A percentile compares a stretch with the other conserved stretches of the same genome.
Evolutionary conservation across 2,888 invertebrate species (phyloP).

Genomic region (Thymelicus sylvestris): DNA sequence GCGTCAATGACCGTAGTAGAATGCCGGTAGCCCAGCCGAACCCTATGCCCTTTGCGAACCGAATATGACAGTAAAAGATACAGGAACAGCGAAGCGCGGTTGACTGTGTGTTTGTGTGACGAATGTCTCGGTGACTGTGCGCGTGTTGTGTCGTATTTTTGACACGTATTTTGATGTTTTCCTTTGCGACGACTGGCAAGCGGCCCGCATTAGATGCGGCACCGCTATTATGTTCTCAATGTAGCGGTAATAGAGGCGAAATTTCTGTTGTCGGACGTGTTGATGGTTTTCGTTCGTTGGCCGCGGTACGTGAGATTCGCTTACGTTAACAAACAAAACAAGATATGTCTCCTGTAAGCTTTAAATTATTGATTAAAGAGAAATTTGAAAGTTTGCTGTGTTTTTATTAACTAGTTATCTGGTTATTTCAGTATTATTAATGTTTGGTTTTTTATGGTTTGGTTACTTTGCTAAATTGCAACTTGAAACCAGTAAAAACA

Average conservation of each 20-base stretch:
- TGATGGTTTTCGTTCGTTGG: slow-evolving; percentile 19
- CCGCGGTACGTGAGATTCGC: slow-evolving; percentile 24
- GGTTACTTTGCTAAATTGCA: too few species aligned
- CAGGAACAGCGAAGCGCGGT: slow-evolving; percentile 40
- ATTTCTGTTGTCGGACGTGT: slow-evolving; percentile 38
- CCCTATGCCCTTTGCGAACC: slow-evolving; percentile 29
- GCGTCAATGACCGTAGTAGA: not conserved
- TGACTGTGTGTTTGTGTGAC: slow-evolving; percentile 30
- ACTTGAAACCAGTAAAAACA: too few species aligned
- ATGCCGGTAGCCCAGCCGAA: not conserved
- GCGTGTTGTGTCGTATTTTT: slow-evolving; percentile 39
- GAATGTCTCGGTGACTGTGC: slow-evolving; percentile 17
- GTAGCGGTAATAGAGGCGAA: slow-evolving; percentile 43
- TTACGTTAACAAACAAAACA: slow-evolving; percentile 53
- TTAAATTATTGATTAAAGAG: slow-evolving; percentile 84
- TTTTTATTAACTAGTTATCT: slow-evolving; percentile 58
- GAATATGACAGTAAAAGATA: slow-evolving; percentile 24
- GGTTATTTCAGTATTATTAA: too few species aligned
- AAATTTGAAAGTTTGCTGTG: slow-evolving; percentile 73
- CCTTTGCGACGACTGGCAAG: slow-evolving; percentile 30
- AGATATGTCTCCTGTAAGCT: slow-evolving; percentile 79
- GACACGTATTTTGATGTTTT: slow-evolving; percentile 39
- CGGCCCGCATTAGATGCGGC: slow-evolving; percentile 58
- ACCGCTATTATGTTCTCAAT: slow-evolving; percentile 31
- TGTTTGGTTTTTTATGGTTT: too few species aligned